phyloP scores from a whole-genome alignment of 2,797 vertebrate species.

The Cyprinodon diabolis region DNA sequence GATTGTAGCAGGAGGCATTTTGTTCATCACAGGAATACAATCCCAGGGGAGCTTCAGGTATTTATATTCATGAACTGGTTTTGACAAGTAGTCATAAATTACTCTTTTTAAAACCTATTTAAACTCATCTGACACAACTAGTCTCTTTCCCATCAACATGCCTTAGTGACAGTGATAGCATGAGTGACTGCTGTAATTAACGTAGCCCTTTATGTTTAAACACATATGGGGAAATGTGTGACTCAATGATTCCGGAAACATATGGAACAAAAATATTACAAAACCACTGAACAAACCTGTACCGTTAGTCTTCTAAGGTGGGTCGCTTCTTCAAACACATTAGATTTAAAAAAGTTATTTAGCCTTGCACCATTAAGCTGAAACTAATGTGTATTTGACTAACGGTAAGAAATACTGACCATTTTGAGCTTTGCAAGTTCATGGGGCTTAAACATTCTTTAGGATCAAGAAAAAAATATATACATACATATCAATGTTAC shows the following conservation, averaged over 20 bases:
- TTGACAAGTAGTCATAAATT: slow-evolving; percentile 63
- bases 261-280: slow-evolving; percentile 27
- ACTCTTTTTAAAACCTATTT: slow-evolving; percentile 53
- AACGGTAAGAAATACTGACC: too few relatives aligned
- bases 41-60: slow-evolving; percentile 30
- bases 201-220: not conserved
- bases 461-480: too few relatives aligned
- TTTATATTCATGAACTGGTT: slow-evolving; percentile 57
- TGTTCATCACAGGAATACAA: slow-evolving; percentile 20
- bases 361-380: not conserved
- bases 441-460: too few relatives aligned
- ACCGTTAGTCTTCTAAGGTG: slow-evolving; percentile 1
- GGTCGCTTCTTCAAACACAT: not conserved
- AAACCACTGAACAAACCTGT: slow-evolving; percentile 19
- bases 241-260: slow-evolving; percentile 18
- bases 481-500: too few relatives aligned
- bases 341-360: not conserved
- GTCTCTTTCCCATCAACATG: slow-evolving; percentile 56
- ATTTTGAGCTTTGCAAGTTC: too few relatives aligned
- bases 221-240: slow-evolving; percentile 7
- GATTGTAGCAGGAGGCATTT: slow-evolving; percentile 57
- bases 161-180: slow-evolving; percentile 39
- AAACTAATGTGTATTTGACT: not conserved
- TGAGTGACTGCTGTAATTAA: slow-evolving; percentile 1
- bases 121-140: slow-evolving; percentile 63